Conservation (phyloP, 2,797 vertebrate species). For the Oreochromis grahami region DNA sequence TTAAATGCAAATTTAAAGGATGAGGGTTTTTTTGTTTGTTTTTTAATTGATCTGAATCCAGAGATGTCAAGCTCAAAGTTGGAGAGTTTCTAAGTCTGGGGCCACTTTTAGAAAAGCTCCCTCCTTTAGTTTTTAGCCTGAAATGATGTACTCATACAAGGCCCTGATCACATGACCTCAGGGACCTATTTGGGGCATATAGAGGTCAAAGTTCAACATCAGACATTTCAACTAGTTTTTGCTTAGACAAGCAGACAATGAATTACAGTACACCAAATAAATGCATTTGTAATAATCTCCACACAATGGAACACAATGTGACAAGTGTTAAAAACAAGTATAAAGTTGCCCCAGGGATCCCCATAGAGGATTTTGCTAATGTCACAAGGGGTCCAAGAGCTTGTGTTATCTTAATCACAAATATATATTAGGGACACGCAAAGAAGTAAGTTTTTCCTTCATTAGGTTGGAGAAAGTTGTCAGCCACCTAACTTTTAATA, state of each 20-base stretch:
- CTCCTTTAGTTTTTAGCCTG: background rate
- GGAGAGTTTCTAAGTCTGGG: background rate
- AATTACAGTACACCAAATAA: background rate
- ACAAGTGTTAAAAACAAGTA: background rate
- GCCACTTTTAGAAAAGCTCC: background rate
- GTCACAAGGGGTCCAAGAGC: background rate
- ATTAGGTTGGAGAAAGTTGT: background rate
- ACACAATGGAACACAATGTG: background rate
- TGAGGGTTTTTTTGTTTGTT: background rate
- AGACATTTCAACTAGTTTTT: background rate
- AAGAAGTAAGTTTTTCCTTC: rapidly evolving
- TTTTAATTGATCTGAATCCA: background rate
- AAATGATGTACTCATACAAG: background rate
- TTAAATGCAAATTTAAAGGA: background rate
- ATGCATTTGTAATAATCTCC: background rate
- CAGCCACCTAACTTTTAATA: background rate
- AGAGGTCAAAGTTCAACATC: background rate
- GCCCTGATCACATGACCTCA: background rate
- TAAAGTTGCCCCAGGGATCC: background rate
- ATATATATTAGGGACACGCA: background rate
- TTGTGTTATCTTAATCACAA: background rate
- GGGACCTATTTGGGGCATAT: background rate
- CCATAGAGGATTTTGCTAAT: background rate
- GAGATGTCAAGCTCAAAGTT: background rate
- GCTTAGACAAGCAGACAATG: background rate